Conservation (phyloP, 2,797 vertebrate species). For the Tapera naevia region DNA sequence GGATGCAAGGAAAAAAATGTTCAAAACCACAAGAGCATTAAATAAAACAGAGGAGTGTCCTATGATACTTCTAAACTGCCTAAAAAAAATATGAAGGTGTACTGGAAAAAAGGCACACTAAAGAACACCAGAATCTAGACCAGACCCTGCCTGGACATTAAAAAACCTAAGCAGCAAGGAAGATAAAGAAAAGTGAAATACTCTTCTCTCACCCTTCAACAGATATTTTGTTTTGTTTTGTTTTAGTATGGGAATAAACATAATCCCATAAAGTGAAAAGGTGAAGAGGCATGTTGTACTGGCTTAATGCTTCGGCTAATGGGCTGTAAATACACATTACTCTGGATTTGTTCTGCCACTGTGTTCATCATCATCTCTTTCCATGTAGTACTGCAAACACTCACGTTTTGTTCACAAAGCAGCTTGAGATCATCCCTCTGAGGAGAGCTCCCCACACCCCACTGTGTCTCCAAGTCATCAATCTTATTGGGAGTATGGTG, state of each 20-base stretch:
- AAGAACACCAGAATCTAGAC: background rate
- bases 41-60: background rate
- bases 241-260: background rate
- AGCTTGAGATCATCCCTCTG: conserved; percentile 96
- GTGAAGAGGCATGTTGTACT: background rate
- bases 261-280: background rate
- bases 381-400: conserved; percentile 39
- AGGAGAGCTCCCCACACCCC: conserved; percentile 94
- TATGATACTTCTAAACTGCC: background rate
- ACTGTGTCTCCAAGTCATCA: conserved; percentile 93
- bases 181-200: background rate
- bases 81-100: background rate
- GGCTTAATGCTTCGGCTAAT: background rate
- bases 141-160: background rate
- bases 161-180: background rate
- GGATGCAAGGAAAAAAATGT: background rate
- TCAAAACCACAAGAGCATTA: background rate
- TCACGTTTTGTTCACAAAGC: conserved; percentile 97
- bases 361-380: background rate
- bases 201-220: background rate
- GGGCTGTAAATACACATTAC: background rate
- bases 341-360: background rate
- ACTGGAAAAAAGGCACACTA: background rate
- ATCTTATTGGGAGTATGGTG: conserved; percentile 86
- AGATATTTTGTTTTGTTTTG: background rate